phyloP scores from a whole-genome alignment of 1,140 invertebrate species.

The Danaus melanippus region DNA sequence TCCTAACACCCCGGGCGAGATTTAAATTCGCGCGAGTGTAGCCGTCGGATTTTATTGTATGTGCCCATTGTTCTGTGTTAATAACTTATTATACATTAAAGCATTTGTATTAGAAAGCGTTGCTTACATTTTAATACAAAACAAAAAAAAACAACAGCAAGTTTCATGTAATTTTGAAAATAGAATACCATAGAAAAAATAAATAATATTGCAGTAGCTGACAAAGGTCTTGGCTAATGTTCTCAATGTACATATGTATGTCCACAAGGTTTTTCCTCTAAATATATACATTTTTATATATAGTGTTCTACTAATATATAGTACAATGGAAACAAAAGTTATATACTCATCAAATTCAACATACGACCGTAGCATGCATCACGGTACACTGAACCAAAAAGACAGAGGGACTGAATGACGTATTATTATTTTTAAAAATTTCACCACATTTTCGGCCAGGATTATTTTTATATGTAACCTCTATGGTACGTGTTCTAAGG shows the following conservation, averaged over 20 bases:
- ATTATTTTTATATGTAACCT: slow-evolving; percentile 27
- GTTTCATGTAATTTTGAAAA: no score
- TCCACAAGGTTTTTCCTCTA: no score
- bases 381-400: slow-evolving; percentile 58
- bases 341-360: slow-evolving; percentile 55
- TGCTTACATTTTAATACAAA: no score
- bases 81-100: not conserved
- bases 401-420: slow-evolving; percentile 57
- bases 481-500: slow-evolving; percentile 15
- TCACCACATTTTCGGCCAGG: slow-evolving; percentile 32
- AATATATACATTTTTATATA: no score
- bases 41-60: slow-evolving; percentile 28
- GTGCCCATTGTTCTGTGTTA: slow-evolving; percentile 31
- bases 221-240: no score
- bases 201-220: no score
- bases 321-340: slow-evolving; percentile 33
- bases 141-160: no score
- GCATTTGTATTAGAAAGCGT: no score
- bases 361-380: slow-evolving; percentile 49
- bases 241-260: no score
- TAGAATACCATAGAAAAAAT: no score
- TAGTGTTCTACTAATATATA: no score
- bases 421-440: slow-evolving; percentile 68
- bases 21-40: slow-evolving; percentile 65
- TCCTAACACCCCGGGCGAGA: slow-evolving; percentile 60